Percentiles rank a stretch among this genome's conserved stretches.
phyloP scores from a whole-genome alignment of 2,113 vertebrate genomes.

The Zonotrichia leucophrys region DNA sequence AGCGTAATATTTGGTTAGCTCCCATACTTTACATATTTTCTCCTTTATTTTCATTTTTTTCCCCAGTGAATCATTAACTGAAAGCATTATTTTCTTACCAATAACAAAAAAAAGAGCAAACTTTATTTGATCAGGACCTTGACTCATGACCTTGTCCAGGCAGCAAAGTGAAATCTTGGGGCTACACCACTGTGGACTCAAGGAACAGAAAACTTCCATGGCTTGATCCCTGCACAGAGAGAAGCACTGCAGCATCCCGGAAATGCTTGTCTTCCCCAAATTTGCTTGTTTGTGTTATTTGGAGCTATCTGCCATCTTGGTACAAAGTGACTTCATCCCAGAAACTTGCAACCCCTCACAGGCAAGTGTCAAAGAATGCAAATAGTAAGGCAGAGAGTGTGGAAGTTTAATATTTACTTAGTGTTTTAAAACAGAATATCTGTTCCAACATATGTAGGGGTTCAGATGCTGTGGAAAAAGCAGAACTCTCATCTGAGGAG shows the following conservation, averaged over 20 bases:
- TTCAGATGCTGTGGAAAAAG: neutral
- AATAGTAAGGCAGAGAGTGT: neutral
- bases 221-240: neutral
- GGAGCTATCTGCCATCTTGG: neutral
- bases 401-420: conserved; percentile 33
- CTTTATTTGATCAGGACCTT: neutral
- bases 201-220: neutral
- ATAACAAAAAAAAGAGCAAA: neutral
- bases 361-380: conserved; percentile 14
- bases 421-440: conserved; percentile 39
- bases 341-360: neutral
- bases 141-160: neutral
- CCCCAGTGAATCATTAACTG: neutral
- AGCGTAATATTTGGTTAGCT: neutral
- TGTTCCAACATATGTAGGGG: neutral
- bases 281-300: neutral
- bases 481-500: neutral
- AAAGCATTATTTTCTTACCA: neutral
- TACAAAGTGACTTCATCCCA: neutral
- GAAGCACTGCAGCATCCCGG: neutral
- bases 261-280: neutral
- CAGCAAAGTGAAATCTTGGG: neutral
- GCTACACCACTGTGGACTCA: too few species aligned
- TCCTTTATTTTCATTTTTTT: too few species aligned
- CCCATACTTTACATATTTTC: neutral